A percentile compares a stretch with the other conserved stretches of the same genome.
Conservation (phyloP, 2,888 invertebrate genomes). For the Uloborus plumipes region DNA sequence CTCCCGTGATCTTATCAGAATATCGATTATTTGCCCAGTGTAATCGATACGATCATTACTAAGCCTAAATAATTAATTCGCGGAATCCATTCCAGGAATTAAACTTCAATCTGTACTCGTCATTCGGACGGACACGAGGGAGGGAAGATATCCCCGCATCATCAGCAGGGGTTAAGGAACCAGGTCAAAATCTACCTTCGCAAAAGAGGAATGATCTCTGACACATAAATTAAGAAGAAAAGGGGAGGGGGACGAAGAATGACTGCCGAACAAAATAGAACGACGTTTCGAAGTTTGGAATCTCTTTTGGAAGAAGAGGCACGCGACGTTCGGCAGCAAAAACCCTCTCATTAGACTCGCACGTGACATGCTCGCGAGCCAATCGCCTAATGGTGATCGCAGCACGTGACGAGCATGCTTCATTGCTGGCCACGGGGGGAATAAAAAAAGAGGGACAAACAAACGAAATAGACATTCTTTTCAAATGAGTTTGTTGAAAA, state of each 20-base stretch:
- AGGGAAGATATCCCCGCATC: too few relatives aligned
- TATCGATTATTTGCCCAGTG: too few relatives aligned
- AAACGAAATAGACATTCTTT: not conserved
- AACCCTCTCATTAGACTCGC: conserved; percentile 59
- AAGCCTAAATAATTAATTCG: too few relatives aligned
- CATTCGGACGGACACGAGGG: too few relatives aligned
- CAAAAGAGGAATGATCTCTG: conserved; percentile 13
- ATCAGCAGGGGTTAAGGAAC: conserved; percentile 14
- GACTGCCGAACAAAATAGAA: not conserved
- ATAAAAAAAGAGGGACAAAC: conserved; percentile 21
- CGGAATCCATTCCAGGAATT: too few relatives aligned
- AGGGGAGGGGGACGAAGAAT: not conserved
- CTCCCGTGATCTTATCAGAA: too few relatives aligned
- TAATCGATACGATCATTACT: too few relatives aligned
- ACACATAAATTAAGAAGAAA: conserved; percentile 34
- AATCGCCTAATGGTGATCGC: conserved; percentile 60
- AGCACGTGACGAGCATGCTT: conserved; percentile 51
- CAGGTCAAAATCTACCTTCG: conserved; percentile 26
- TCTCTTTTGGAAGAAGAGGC: conserved; percentile 12
- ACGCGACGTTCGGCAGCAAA: conserved; percentile 41
- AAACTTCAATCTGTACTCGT: too few relatives aligned
- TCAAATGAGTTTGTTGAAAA: too few relatives aligned
- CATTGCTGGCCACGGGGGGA: not conserved
- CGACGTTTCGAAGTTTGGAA: too few relatives aligned
- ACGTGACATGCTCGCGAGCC: conserved; percentile 59